Percentiles rank a stretch among this genome's conserved stretches.
phyloP scores from a whole-genome alignment of 2,113 vertebrate genomes.

The Eptesicus fuscus region DNA sequence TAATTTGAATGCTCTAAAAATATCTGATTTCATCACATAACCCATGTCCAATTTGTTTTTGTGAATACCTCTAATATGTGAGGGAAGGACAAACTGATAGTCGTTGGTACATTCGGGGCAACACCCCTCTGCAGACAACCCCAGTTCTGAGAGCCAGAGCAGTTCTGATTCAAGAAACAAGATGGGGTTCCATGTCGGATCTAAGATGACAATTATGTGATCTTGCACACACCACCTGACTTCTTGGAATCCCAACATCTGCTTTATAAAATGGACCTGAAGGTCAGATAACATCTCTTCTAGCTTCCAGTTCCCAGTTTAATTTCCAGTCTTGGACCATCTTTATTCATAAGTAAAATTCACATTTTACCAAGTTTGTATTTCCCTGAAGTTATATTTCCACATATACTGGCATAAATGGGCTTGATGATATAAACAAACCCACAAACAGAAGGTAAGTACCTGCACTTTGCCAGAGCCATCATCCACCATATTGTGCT shows the following conservation, averaged over 20 bases:
- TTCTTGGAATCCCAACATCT: not conserved
- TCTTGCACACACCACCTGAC: not conserved
- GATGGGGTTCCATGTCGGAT: not conserved
- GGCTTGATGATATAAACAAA: not conserved
- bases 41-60: not conserved
- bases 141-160: not conserved
- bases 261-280: not conserved
- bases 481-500: constrained; percentile 93
- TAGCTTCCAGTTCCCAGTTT: not conserved
- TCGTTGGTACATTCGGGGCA: not conserved
- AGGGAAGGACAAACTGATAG: not conserved
- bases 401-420: not conserved
- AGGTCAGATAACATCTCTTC: not conserved
- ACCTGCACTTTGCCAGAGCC: constrained; percentile 91
- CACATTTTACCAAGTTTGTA: not conserved
- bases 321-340: too few species aligned
- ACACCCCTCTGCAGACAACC: not conserved
- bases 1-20: not conserved
- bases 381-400: not conserved
- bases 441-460: not conserved
- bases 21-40: not conserved
- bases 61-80: not conserved
- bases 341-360: not conserved
- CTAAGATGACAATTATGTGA: not conserved
- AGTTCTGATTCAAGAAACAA: not conserved